These are phyloP conservation scores for Pseudorasbora parva DNA, from an alignment of 2,113 vertebrate species.

Conservation along the genomic window DNA sequence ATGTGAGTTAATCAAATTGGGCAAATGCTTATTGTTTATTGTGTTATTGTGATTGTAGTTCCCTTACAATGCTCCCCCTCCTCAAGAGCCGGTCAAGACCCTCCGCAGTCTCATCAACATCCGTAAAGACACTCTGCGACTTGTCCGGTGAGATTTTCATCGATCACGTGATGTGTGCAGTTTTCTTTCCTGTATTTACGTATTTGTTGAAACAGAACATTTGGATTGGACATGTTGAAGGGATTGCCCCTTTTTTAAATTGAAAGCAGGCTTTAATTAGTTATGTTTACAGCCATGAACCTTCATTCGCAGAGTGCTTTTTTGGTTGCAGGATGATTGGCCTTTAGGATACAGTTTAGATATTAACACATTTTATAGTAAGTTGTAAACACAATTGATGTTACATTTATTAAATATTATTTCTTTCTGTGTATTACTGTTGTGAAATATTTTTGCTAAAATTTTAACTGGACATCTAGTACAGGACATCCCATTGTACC, in stretches of 20 bases:
- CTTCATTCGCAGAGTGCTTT: not conserved
- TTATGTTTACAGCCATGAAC: not conserved
- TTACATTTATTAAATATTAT: constrained; percentile 2
- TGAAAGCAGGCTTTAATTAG: not conserved
- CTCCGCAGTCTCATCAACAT: constrained; percentile 96
- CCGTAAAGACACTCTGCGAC: constrained; percentile 94
- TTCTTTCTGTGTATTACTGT: not conserved
- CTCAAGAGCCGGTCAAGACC: constrained; percentile 97
- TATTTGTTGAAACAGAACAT: not conserved
- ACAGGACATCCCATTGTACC: no score
- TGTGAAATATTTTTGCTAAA: not conserved
- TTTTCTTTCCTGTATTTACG: not conserved
- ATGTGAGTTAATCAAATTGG: not conserved
- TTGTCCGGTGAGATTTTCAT: constrained; percentile 83
- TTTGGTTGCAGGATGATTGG: not conserved
- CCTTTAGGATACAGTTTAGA: no score
- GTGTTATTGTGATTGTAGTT: constrained; percentile 78
- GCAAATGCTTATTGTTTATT: constrained; percentile 23
- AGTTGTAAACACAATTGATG: not conserved
- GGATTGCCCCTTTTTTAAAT: not conserved
- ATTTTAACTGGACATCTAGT: no score
- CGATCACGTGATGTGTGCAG: not conserved
- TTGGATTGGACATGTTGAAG: not conserved
- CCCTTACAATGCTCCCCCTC: constrained; percentile 94
- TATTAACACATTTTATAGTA: no score